These are phyloP conservation scores for Mycogona germanica DNA, from an alignment of 2,888 invertebrate species.

Conservation along the genomic window DNA sequence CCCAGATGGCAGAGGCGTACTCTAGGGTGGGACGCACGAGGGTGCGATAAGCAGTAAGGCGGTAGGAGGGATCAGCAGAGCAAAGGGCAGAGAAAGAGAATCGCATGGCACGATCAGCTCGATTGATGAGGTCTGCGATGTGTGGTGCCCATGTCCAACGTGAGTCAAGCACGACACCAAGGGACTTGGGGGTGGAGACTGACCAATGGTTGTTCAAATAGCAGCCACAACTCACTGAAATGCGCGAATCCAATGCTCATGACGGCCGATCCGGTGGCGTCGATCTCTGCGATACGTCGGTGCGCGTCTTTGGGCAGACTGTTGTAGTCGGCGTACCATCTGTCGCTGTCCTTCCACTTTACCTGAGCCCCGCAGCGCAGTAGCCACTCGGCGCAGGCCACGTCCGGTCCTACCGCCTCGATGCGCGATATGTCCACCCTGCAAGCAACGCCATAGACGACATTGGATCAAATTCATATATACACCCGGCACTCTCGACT, in stretches of 20 bases:
- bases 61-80: background rate
- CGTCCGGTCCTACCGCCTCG: constrained; percentile 65
- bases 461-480: background rate
- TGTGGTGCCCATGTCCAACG: too few species aligned
- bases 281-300: constrained; percentile 52
- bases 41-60: too few species aligned
- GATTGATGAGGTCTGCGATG: too few species aligned
- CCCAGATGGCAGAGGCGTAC: background rate
- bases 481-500: background rate
- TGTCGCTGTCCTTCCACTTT: constrained; percentile 46
- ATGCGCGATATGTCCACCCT: constrained; percentile 54
- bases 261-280: constrained; percentile 66
- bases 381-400: constrained; percentile 91
- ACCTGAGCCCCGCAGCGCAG: constrained; percentile 78
- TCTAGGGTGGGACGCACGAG: too few species aligned
- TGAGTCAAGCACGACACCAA: too few species aligned
- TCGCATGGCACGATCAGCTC: too few species aligned
- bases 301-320: constrained; percentile 45
- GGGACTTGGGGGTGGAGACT: too few species aligned
- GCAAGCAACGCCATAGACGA: too few species aligned
- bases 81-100: background rate
- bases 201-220: too few species aligned
- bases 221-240: constrained; percentile 45
- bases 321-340: constrained; percentile 58
- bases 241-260: constrained; percentile 74